Percentiles rank a stretch among this genome's conserved stretches.
Conservation (phyloP, 2,113 vertebrate genomes). For the Diadophis punctatus region DNA sequence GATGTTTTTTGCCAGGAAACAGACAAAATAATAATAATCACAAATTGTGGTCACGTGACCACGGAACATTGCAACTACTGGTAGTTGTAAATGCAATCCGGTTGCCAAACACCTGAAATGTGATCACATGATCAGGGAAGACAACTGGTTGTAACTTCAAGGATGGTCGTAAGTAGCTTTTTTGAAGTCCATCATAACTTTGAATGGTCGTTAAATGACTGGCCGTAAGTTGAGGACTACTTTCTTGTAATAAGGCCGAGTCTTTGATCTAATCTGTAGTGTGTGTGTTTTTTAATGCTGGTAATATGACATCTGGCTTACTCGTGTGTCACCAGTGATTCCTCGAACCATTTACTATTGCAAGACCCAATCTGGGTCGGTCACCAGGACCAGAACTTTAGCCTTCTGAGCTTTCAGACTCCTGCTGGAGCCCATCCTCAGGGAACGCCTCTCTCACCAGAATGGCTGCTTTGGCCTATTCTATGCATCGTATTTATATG, state of each 20-base stretch:
- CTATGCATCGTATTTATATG: not conserved
- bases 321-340: not conserved
- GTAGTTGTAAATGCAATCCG: not conserved
- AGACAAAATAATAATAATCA: too few relatives aligned
- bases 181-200: not conserved
- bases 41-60: not conserved
- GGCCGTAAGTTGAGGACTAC: fast-evolving
- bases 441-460: not conserved
- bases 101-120: not conserved
- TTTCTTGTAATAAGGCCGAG: too few relatives aligned
- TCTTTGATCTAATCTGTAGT: not conserved
- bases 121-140: not conserved
- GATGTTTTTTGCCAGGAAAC: too few relatives aligned
- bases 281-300: not conserved
- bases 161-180: not conserved
- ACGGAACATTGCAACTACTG: not conserved
- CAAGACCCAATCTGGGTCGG: not conserved
- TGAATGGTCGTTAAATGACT: not conserved
- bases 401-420: not conserved
- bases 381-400: not conserved
- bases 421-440: not conserved
- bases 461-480: not conserved
- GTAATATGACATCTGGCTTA: not conserved
- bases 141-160: not conserved
- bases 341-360: not conserved